phyloP scores from a whole-genome alignment of 2,797 vertebrate genomes.

The Chromis chromis region DNA sequence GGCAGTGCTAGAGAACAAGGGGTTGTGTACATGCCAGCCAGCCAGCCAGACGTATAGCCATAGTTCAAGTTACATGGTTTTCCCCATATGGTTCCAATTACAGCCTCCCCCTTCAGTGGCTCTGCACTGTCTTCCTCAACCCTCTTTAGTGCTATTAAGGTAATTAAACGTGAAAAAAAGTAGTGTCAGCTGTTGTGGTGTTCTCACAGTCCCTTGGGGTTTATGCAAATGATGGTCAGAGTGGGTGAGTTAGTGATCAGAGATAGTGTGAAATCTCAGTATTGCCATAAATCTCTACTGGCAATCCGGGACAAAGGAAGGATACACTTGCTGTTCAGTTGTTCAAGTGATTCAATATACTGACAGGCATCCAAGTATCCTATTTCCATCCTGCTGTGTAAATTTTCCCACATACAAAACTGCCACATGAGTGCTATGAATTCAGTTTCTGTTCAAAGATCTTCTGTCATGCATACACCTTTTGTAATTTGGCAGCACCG shows the following conservation, averaged over 20 bases:
- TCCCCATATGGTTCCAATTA: conserved; percentile 73
- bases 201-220: conserved; percentile 26
- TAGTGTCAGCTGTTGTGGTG: conserved; percentile 47
- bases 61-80: conserved; percentile 54
- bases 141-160: conserved; percentile 62
- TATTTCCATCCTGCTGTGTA: conserved; percentile 13
- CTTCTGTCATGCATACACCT: conserved; percentile 21
- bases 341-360: conserved; percentile 9
- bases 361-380: not conserved
- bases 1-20: conserved; percentile 14
- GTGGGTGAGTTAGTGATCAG: conserved; percentile 21
- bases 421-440: not conserved
- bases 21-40: conserved; percentile 23
- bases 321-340: not conserved
- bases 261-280: conserved; percentile 7
- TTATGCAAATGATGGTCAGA: conserved; percentile 33
- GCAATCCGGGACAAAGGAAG: conserved; percentile 11
- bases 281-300: conserved; percentile 22
- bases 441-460: conserved; percentile 1
- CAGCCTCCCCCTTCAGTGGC: conserved; percentile 39
- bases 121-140: conserved; percentile 33
- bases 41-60: conserved; percentile 29
- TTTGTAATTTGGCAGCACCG: conserved; percentile 7
- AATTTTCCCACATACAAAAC: conserved; percentile 1
- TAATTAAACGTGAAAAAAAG: conserved; percentile 61